A percentile compares a stretch with the other conserved stretches of the same genome.
These are phyloP conservation scores for Eunapius fragilis DNA, from an alignment of 37 sponge, comb jelly and placozoan genomes.

Conservation along the genomic window DNA sequence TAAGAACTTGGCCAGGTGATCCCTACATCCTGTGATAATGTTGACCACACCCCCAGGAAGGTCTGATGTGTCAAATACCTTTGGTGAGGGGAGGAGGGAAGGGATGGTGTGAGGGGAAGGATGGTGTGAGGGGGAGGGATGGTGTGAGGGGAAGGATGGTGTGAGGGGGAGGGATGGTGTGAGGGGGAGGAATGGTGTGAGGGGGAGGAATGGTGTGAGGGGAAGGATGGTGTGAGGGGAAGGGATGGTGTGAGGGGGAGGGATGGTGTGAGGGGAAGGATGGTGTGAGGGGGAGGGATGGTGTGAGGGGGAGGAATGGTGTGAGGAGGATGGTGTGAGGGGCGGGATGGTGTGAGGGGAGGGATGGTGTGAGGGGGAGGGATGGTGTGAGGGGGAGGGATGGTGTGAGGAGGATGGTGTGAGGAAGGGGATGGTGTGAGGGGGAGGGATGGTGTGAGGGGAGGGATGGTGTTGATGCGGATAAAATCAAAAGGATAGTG, in stretches of 20 bases:
- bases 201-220: not conserved
- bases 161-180: too few relatives aligned
- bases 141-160: not conserved
- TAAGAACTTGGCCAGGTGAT: constrained; percentile 92
- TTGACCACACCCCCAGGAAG: constrained; percentile 99
- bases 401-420: not conserved
- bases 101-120: not conserved
- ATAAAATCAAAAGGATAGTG: too few relatives aligned
- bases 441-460: too few relatives aligned
- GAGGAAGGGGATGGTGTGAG: not conserved
- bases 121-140: not conserved
- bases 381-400: not conserved
- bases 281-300: not conserved
- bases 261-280: not conserved
- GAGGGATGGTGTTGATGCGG: too few relatives aligned
- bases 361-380: not conserved
- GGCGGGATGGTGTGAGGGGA: not conserved
- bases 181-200: too few relatives aligned
- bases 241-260: not conserved
- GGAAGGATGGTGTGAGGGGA: not conserved
- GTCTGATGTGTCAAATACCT: constrained; percentile 99
- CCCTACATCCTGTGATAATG: constrained; percentile 89
- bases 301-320: not conserved
- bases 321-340: not conserved
- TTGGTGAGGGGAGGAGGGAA: not conserved